Evolutionary conservation across 2,888 invertebrate species (phyloP).

Genomic region (Criorhina ranunculi): DNA sequence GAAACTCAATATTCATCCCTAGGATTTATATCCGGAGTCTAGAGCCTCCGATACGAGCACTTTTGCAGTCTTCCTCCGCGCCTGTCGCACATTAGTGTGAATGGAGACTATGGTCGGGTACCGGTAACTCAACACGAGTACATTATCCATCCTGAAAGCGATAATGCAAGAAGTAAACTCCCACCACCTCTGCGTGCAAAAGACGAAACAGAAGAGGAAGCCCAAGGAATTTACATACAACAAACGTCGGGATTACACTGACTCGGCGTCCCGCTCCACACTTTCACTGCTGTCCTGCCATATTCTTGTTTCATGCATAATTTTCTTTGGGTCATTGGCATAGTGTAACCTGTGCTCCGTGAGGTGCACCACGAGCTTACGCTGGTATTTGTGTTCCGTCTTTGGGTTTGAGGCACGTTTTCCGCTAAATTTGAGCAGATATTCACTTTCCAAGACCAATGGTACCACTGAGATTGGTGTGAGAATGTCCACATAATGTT

Average conservation of each 20-base stretch:
- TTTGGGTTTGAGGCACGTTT: slow-evolving; percentile 42
- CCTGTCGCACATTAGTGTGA: slow-evolving; percentile 35
- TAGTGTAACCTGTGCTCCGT: slow-evolving; percentile 47
- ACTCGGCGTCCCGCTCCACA: slow-evolving; percentile 9
- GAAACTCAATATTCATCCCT: slow-evolving; percentile 65
- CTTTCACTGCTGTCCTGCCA: slow-evolving; percentile 53
- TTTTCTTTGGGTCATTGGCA: slow-evolving; percentile 73
- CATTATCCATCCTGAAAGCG: slow-evolving; percentile 63
- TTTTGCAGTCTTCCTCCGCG: slow-evolving; percentile 22
- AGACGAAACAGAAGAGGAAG: slow-evolving; percentile 47
- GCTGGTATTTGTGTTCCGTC: slow-evolving; percentile 23
- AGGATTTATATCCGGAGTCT: slow-evolving; percentile 55
- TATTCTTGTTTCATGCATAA: slow-evolving; percentile 64
- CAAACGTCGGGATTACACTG: slow-evolving; percentile 61
- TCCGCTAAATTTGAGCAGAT: slow-evolving; percentile 72
- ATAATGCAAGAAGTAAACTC: slow-evolving; percentile 41
- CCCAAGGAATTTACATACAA: slow-evolving; percentile 67
- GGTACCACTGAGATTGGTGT: neutral
- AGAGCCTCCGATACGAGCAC: slow-evolving; percentile 18
- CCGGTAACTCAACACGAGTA: slow-evolving; percentile 65
- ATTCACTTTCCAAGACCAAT: slow-evolving; percentile 27
- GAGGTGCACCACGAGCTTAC: slow-evolving; percentile 35
- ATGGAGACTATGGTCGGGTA: slow-evolving; percentile 38
- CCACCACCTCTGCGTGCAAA: slow-evolving; percentile 21
- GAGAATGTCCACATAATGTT: slow-evolving; percentile 19